A percentile compares a stretch with the other conserved stretches of the same genome.
Conservation (phyloP, 2,888 invertebrate species). For the Pantelozetes paolii region DNA sequence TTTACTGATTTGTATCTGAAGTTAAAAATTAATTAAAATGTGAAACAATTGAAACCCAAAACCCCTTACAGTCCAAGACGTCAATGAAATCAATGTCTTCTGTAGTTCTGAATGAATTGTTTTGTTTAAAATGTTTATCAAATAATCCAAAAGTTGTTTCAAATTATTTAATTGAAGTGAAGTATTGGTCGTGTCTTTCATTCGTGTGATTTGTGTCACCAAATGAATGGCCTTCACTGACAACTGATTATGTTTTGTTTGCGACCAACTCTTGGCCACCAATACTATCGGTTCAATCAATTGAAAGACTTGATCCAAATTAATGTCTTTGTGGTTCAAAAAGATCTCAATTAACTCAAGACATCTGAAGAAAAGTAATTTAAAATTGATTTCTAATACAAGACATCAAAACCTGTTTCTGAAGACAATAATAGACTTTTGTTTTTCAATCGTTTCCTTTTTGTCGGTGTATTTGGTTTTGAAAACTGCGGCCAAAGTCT, state of each 20-base stretch:
- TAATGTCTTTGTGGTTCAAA: background rate
- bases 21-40: too few relatives aligned
- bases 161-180: background rate
- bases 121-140: background rate
- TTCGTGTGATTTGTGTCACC: background rate
- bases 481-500: constrained; percentile 45
- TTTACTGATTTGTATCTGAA: constrained; percentile 9
- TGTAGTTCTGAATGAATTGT: constrained; percentile 5
- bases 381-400: too few relatives aligned
- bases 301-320: constrained; percentile 8
- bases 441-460: constrained; percentile 17
- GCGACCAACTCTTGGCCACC: background rate
- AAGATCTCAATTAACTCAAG: constrained; percentile 10
- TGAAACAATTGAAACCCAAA: background rate
- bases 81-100: background rate
- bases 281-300: background rate
- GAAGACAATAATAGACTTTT: background rate
- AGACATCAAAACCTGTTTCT: constrained; percentile 3
- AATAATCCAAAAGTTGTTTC: background rate
- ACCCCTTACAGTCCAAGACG: constrained; percentile 1
- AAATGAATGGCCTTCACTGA: background rate
- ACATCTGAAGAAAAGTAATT: constrained; percentile 3
- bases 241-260: constrained; percentile 24
- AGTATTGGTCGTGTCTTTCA: background rate
- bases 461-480: constrained; percentile 38